Conservation (phyloP, 2,888 invertebrate species). For the Cinara cedri region DNA sequence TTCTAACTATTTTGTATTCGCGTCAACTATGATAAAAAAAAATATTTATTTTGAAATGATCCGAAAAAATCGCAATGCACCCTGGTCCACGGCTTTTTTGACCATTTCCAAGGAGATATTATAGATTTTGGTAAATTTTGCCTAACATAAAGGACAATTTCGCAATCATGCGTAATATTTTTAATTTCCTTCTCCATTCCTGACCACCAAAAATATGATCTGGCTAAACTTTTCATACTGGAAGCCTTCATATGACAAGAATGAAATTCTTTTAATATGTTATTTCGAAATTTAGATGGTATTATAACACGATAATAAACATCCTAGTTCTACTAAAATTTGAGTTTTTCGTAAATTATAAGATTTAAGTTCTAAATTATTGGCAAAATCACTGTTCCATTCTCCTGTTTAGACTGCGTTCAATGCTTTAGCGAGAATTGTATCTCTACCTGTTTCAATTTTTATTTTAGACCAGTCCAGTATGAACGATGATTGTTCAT, state of each 20-base stretch:
- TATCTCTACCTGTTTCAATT: slow-evolving; percentile 27
- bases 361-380: not conserved
- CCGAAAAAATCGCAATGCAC: slow-evolving; percentile 49
- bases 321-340: slow-evolving; percentile 10
- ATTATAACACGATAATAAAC: not conserved
- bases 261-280: slow-evolving; percentile 21
- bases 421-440: slow-evolving; percentile 47
- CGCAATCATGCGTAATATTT: not conserved
- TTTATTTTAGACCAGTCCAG: slow-evolving; percentile 30
- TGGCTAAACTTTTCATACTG: no score
- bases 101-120: slow-evolving; percentile 10
- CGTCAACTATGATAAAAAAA: slow-evolving; percentile 53
- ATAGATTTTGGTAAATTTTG: slow-evolving; percentile 3
- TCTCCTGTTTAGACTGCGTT: slow-evolving; percentile 13
- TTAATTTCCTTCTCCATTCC: no score
- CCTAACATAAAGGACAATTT: not conserved
- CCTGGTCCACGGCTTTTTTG: slow-evolving; percentile 27
- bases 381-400: slow-evolving; percentile 13
- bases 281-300: slow-evolving; percentile 21
- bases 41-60: slow-evolving; percentile 37
- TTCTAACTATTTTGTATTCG: slow-evolving; percentile 18
- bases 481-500: slow-evolving; percentile 17
- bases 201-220: slow-evolving; percentile 31
- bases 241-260: not conserved
- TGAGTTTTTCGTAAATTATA: slow-evolving; percentile 11